Evolutionary conservation across 2,113 vertebrate species (phyloP), one percentile per base, ranked within the genome.

Genomic region (Atrichornis clamosus): DNA sequence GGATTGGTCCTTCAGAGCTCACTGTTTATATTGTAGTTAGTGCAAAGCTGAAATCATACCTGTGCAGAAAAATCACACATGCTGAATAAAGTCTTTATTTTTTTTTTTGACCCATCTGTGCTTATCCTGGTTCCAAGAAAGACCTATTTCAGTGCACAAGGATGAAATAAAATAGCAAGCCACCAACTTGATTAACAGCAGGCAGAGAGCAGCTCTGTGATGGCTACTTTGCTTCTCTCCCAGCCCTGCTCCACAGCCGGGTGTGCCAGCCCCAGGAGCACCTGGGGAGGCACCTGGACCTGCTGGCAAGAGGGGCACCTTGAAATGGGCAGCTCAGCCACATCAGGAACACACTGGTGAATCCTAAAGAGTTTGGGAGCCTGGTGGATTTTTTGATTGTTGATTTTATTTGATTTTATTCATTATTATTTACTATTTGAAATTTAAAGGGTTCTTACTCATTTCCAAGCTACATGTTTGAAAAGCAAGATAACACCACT

Each of bases 171-270:
- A 95, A 88, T 5, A 84, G 46, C 0, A 0, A 96, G 62, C 15
- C 84, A 89, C 33, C 50, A 82, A 52, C 52, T 65, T 93, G 47
- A 89, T 82, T 93, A 95, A 41, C 58, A 32, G 53, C 67, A 77
- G 77, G 83, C 14, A 7, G 69, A 95, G 59, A 47, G 89, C 58
- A 82, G 27, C 35, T 58, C 53, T 44, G 7, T 47, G 16, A 11
- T 9, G 4, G 2, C 30, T 15, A 52, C 41, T 79, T 77, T 87
- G 22, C n/a, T 85, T 75, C 58, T 33, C 15, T 7, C 41, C 27
- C 0, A 0, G 13, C 15, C 15, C 1, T 0, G 15, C 7, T 28
- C 32, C 0, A 0, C 24, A 32, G 47, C 0, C 0, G 27, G 20
- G 11, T 41, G 10, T 60, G 10, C 17, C 33, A n/a, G 33, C 30